Conservation (phyloP, 2,797 vertebrate genomes). For the Limosa lapponica region DNA sequence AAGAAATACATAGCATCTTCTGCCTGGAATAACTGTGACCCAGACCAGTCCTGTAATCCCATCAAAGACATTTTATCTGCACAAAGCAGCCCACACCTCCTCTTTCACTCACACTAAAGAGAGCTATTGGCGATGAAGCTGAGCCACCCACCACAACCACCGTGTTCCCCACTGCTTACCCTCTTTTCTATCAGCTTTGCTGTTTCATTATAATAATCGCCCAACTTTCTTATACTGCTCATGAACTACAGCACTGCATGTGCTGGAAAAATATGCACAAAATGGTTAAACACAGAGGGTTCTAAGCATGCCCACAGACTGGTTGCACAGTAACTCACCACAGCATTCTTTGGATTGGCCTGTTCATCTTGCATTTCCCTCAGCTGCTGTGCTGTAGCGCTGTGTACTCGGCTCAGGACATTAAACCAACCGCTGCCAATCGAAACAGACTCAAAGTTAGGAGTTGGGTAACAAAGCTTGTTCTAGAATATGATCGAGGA, state of each 20-base stretch:
- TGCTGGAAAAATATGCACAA: neutral
- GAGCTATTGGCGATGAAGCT: neutral
- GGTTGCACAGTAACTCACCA: slow-evolving; percentile 83
- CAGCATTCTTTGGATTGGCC: slow-evolving; percentile 97
- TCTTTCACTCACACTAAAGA: neutral
- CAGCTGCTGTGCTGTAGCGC: slow-evolving; percentile 96
- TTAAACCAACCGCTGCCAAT: slow-evolving; percentile 95
- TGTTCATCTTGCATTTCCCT: slow-evolving; percentile 97
- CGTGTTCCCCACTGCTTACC: neutral
- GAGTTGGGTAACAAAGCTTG: neutral
- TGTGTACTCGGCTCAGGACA: slow-evolving; percentile 93
- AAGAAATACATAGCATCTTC: neutral
- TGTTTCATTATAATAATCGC: neutral
- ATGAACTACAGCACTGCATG: neutral
- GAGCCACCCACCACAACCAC: neutral
- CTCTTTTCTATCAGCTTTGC: neutral
- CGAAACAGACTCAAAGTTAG: neutral
- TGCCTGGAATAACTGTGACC: neutral
- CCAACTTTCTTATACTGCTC: neutral
- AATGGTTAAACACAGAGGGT: neutral
- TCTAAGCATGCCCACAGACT: neutral
- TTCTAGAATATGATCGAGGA: neutral
- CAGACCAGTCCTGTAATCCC: neutral
- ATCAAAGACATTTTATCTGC: neutral
- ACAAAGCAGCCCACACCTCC: neutral